Conservation (phyloP, 2,888 invertebrate species). For the Tetanocera ferruginea region DNA sequence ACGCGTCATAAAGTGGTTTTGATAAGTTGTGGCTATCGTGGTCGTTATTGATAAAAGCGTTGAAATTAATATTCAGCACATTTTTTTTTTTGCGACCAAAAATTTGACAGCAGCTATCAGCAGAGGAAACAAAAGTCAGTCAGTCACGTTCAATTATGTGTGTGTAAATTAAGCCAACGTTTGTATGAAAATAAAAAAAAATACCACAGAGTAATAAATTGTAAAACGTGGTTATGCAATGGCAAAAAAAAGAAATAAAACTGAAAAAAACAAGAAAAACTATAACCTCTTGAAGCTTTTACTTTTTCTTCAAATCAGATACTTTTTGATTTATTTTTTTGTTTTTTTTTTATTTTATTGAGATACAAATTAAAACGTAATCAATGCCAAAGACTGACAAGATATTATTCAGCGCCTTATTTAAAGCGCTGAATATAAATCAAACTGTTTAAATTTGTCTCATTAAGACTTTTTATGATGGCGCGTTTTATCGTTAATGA, state of each 20-base stretch:
- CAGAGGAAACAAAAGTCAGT: neutral
- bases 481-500: too few species aligned
- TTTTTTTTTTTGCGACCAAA: neutral
- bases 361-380: neutral
- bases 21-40: neutral
- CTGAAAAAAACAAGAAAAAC: neutral
- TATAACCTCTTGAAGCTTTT: neutral
- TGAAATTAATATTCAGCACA: conserved; percentile 17
- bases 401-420: too few species aligned
- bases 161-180: neutral
- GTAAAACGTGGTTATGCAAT: too few species aligned
- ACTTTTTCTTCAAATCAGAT: neutral
- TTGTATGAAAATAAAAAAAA: too few species aligned
- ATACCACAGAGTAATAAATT: too few species aligned
- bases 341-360: conserved; percentile 16
- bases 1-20: neutral
- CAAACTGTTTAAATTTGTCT: too few species aligned
- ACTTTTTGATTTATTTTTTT: conserved; percentile 9
- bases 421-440: too few species aligned
- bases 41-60: neutral
- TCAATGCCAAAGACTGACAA: too few species aligned
- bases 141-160: conserved; percentile 3
- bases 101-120: neutral
- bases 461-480: too few species aligned
- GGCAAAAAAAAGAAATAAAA: too few species aligned